Evolutionary conservation across 2,113 vertebrate species (phyloP).

Genomic region (Lophochroa leadbeateri): DNA sequence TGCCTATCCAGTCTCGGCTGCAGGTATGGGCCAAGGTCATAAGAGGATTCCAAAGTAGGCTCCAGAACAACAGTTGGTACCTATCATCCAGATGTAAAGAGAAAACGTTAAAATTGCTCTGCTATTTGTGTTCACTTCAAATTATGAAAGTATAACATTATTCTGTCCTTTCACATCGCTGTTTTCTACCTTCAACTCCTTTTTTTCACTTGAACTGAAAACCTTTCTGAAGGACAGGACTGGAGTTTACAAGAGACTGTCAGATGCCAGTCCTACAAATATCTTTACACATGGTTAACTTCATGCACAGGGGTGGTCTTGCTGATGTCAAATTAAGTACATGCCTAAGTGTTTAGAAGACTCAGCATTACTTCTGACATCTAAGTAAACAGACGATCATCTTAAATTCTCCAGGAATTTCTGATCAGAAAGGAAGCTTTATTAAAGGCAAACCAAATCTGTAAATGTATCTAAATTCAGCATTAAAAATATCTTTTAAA

Average conservation of each 20-base stretch:
- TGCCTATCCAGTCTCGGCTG: not conserved
- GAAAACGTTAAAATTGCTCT: not conserved
- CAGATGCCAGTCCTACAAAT: not conserved
- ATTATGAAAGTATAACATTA: not conserved
- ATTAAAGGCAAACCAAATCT: not conserved
- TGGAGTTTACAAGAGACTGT: not conserved
- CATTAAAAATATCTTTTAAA: not conserved
- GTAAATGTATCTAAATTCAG: not conserved
- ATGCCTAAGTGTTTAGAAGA: constrained; percentile 28
- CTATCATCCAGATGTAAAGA: not conserved
- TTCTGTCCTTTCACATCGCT: not conserved
- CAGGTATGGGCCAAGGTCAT: not conserved
- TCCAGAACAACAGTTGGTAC: not conserved
- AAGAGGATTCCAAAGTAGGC: not conserved
- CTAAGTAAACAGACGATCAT: constrained; percentile 31
- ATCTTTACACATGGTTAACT: not conserved
- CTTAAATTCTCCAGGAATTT: constrained; percentile 16
- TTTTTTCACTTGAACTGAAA: not conserved
- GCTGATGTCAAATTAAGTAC: constrained; percentile 36
- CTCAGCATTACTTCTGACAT: constrained; percentile 5
- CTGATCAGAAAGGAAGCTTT: not conserved
- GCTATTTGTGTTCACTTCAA: not conserved
- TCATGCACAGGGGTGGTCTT: constrained; percentile 15
- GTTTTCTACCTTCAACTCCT: not conserved
- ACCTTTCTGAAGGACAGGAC: not conserved